A percentile compares a stretch with the other conserved stretches of the same genome.
These are phyloP conservation scores for Sacculina carcini DNA, from an alignment of 2,888 invertebrate species.

Conservation along the genomic window DNA sequence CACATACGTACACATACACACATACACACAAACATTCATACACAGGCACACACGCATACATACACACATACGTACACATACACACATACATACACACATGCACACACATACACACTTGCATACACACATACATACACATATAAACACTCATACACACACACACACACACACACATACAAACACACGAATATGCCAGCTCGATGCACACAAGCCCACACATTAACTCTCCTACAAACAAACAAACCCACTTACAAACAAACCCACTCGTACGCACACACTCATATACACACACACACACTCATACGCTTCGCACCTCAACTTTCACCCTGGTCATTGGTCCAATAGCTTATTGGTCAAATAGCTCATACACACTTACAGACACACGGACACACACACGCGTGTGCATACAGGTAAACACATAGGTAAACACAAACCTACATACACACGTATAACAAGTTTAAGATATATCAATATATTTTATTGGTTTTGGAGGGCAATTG, in stretches of 20 bases:
- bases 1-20: not conserved
- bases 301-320: too few relatives aligned
- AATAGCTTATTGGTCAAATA: too few relatives aligned
- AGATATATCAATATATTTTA: too few relatives aligned
- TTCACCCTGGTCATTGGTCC: too few relatives aligned
- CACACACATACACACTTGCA: not conserved
- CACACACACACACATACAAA: too few relatives aligned
- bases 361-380: too few relatives aligned
- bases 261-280: too few relatives aligned
- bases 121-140: not conserved
- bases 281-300: too few relatives aligned
- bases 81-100: not conserved
- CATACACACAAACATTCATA: not conserved
- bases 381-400: constrained; percentile 3
- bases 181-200: not conserved
- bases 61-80: not conserved
- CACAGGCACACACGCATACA: not conserved
- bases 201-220: not conserved
- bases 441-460: too few relatives aligned
- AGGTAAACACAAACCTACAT: not conserved
- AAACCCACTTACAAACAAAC: too few relatives aligned
- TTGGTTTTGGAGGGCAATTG: too few relatives aligned
- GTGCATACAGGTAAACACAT: not conserved
- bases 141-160: too few relatives aligned
- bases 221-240: not conserved